Evolutionary conservation across 2,888 invertebrate genomes (phyloP).

Genomic region (Esperia sulphurella): DNA sequence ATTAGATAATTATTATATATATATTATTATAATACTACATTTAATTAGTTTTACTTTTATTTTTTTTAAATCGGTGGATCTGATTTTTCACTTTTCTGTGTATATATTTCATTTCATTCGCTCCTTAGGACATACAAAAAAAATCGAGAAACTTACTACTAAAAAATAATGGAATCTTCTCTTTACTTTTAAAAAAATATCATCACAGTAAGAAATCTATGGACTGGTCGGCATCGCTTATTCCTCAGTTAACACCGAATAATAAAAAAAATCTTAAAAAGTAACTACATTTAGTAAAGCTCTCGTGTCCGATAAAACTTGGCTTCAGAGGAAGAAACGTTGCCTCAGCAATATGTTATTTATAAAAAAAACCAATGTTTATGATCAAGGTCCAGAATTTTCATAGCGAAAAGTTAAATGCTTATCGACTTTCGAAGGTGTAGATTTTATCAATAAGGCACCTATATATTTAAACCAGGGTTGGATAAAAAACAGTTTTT

Average conservation of each 20-base stretch:
- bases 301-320: conserved; percentile 22
- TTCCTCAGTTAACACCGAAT: conserved; percentile 11
- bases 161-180: conserved; percentile 37
- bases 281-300: conserved; percentile 31
- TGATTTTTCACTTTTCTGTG: conserved; percentile 25
- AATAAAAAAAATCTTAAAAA: conserved; percentile 6
- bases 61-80: conserved; percentile 40
- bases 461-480: no score
- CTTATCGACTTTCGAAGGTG: no score
- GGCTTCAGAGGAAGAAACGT: conserved; percentile 15
- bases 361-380: conserved; percentile 17
- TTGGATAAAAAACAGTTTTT: no score
- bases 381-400: no score
- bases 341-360: conserved; percentile 18
- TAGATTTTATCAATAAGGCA: no score
- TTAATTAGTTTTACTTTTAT: conserved; percentile 17
- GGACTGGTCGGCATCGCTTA: conserved; percentile 13
- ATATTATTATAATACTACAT: conserved; percentile 14
- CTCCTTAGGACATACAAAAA: conserved; percentile 13
- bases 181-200: conserved; percentile 26
- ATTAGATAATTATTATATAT: conserved; percentile 14
- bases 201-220: conserved; percentile 44
- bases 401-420: no score
- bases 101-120: conserved; percentile 14
- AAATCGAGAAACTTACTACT: conserved; percentile 16